These are phyloP conservation scores for Siniperca undulata DNA, from an alignment of 2,797 vertebrate genomes.

Conservation along the genomic window DNA sequence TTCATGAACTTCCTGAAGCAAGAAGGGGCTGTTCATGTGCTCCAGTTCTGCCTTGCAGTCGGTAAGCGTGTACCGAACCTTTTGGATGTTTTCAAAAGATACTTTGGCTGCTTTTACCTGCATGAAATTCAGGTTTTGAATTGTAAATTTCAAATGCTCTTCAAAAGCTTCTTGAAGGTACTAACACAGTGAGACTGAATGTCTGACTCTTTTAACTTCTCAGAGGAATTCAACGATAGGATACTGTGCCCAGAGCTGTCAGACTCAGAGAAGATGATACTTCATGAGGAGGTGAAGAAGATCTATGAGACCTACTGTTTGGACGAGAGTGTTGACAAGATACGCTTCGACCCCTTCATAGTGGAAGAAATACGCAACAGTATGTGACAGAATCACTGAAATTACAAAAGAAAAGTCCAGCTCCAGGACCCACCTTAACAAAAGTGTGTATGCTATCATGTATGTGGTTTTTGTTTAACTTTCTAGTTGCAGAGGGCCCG, in stretches of 20 bases:
- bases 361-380: constrained; percentile 96
- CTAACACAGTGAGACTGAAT: not conserved
- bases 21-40: constrained; percentile 96
- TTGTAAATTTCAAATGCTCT: not conserved
- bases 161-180: not conserved
- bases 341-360: constrained; percentile 95
- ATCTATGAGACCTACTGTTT: constrained; percentile 96
- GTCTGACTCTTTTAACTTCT: constrained; percentile 32
- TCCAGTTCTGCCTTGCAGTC: constrained; percentile 97
- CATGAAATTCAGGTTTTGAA: not conserved
- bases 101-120: not conserved
- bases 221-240: constrained; percentile 98
- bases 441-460: rapidly evolving
- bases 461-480: not conserved
- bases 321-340: constrained; percentile 97
- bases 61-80: constrained; percentile 82
- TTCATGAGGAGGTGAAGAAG: constrained; percentile 96
- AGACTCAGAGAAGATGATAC: constrained; percentile 91
- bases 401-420: too few species aligned
- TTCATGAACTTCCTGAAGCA: constrained; percentile 99
- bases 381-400: constrained; percentile 76
- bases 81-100: not conserved
- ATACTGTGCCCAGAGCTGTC: constrained; percentile 94
- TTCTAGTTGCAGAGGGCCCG: constrained; percentile 92
- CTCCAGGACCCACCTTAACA: not conserved